phyloP scores from a whole-genome alignment of 2,797 vertebrate genomes.

The Chrosomus eos region DNA sequence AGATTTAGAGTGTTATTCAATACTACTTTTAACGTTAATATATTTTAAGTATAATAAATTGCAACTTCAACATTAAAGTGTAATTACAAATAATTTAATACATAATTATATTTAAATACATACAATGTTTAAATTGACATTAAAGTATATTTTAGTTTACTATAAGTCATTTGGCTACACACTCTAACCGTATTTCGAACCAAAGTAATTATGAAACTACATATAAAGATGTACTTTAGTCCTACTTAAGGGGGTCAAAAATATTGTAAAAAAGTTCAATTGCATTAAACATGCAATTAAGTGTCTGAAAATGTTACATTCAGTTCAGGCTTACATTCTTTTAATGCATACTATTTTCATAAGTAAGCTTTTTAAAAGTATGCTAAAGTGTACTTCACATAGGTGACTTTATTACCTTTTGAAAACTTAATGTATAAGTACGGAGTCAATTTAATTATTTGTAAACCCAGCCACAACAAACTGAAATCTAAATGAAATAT shows the following conservation, averaged over 20 bases:
- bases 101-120: background rate
- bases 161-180: too few relatives aligned
- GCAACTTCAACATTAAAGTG: background rate
- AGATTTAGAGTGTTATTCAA: slow-evolving; percentile 12
- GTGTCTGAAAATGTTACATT: too few relatives aligned
- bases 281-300: too few relatives aligned
- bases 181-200: too few relatives aligned
- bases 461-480: background rate
- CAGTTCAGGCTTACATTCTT: background rate
- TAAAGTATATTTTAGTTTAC: too few relatives aligned
- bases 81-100: background rate
- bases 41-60: background rate
- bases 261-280: too few relatives aligned
- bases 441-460: background rate
- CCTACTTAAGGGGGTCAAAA: too few relatives aligned
- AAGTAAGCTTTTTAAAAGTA: background rate
- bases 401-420: background rate
- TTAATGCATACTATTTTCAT: background rate
- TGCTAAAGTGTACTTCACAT: background rate
- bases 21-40: background rate
- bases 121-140: background rate
- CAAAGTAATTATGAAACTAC: too few relatives aligned
- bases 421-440: background rate
- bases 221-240: too few relatives aligned
- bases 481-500: background rate